These are phyloP conservation scores for Hystrix cristata DNA, from an alignment of 2,113 vertebrate genomes.

Conservation along the genomic window DNA sequence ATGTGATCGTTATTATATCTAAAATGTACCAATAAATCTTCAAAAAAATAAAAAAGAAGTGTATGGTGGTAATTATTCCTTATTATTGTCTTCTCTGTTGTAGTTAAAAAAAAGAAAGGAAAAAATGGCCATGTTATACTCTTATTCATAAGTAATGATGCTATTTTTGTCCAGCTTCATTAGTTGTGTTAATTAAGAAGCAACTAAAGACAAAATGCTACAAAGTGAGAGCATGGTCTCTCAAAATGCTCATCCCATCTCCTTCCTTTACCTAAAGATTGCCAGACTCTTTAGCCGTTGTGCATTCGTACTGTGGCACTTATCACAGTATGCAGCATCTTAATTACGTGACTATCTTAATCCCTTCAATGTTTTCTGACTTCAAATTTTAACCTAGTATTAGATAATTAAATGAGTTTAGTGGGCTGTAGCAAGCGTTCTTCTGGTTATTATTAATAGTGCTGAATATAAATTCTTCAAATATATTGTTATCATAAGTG, in stretches of 20 bases:
- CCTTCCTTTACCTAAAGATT: accelerated
- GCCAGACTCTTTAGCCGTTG: neutral
- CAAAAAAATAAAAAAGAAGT: too few species aligned
- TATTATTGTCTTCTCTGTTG: neutral
- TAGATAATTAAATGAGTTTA: neutral
- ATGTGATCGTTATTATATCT: too few species aligned
- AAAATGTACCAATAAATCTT: too few species aligned
- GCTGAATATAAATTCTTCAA: neutral
- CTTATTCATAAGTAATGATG: neutral
- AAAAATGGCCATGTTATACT: neutral
- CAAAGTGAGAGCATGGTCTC: neutral
- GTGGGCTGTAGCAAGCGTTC: neutral
- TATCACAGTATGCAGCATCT: neutral
- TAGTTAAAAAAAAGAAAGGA: neutral
- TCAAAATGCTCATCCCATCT: neutral
- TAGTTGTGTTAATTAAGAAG: neutral
- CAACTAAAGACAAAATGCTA: neutral
- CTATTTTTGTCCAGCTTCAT: neutral
- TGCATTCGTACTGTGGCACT: accelerated
- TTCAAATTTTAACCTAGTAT: neutral
- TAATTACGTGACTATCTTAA: neutral
- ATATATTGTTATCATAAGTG: too few species aligned
- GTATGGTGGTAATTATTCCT: too few species aligned
- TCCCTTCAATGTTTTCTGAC: neutral
- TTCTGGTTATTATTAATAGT: neutral